These are phyloP conservation scores for Margaritifera margaritifera DNA, from an alignment of 2,888 invertebrate genomes.

Conservation along the genomic window DNA sequence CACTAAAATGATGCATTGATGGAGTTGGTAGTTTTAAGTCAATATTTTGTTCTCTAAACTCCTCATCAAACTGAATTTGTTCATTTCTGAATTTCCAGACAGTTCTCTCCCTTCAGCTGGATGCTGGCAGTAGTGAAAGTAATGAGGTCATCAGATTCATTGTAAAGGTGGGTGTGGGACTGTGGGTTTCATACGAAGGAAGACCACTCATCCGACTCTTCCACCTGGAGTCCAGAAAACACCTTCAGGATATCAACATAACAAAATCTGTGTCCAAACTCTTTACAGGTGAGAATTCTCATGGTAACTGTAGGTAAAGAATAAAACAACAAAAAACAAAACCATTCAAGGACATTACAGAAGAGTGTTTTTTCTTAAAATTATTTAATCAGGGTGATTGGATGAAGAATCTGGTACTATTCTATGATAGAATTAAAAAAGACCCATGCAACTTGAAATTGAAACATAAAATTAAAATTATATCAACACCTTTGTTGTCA, in stretches of 20 bases:
- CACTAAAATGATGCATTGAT: too few species aligned
- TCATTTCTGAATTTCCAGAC: not conserved
- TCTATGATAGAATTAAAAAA: too few species aligned
- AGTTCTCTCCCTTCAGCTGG: not conserved
- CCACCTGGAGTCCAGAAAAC: slow-evolving; percentile 94
- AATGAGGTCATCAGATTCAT: slow-evolving; percentile 73
- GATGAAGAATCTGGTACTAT: too few species aligned
- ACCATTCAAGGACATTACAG: not conserved
- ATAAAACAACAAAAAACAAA: not conserved
- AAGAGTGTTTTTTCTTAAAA: not conserved
- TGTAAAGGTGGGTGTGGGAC: slow-evolving; percentile 94
- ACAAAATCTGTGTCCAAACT: slow-evolving; percentile 90
- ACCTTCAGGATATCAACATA: slow-evolving; percentile 91
- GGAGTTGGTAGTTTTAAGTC: too few species aligned
- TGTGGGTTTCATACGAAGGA: slow-evolving; percentile 90
- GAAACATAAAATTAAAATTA: too few species aligned
- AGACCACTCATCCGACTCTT: slow-evolving; percentile 91
- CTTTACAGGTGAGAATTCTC: slow-evolving; percentile 58
- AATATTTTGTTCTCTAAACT: too few species aligned
- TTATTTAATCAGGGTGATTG: too few species aligned
- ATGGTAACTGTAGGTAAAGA: not conserved
- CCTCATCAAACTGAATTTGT: not conserved
- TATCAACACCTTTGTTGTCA: too few species aligned
- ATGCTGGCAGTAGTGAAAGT: not conserved
- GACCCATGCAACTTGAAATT: too few species aligned